phyloP scores from a whole-genome alignment of 2,888 invertebrate genomes.

The Rhogogaster chlorosoma region DNA sequence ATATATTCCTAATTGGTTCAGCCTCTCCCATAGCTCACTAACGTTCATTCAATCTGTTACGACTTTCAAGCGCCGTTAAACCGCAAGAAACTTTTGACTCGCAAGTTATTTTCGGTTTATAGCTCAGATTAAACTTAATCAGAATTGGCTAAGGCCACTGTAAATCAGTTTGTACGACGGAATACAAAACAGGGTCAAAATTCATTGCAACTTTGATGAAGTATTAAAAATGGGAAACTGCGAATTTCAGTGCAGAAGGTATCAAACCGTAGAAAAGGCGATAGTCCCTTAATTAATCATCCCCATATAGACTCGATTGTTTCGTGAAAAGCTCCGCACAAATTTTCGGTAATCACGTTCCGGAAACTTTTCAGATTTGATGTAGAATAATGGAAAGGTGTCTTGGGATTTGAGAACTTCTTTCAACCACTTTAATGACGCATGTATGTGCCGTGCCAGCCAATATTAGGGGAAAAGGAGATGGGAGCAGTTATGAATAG shows the following conservation, averaged over 20 bases:
- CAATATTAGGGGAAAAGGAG: background rate
- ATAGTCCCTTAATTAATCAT: too few relatives aligned
- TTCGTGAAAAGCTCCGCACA: background rate
- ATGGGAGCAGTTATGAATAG: background rate
- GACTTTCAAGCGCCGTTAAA: background rate
- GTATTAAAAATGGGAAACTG: too few relatives aligned
- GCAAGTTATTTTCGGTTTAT: background rate
- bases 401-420: background rate
- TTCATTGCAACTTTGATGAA: too few relatives aligned
- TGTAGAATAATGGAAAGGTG: background rate
- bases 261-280: too few relatives aligned
- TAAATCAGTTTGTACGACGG: background rate
- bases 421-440: background rate
- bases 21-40: background rate
- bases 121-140: background rate
- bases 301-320: background rate
- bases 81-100: conserved; percentile 11
- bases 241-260: too few relatives aligned
- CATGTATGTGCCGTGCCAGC: background rate
- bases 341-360: background rate
- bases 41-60: background rate
- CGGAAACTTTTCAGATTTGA: background rate
- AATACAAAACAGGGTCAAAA: background rate
- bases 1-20: conserved; percentile 39
- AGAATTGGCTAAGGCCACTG: background rate